Base-by-base conservation (phyloP, 2,888 invertebrate genomes). In the Drosophila bunnanda region DNA sequence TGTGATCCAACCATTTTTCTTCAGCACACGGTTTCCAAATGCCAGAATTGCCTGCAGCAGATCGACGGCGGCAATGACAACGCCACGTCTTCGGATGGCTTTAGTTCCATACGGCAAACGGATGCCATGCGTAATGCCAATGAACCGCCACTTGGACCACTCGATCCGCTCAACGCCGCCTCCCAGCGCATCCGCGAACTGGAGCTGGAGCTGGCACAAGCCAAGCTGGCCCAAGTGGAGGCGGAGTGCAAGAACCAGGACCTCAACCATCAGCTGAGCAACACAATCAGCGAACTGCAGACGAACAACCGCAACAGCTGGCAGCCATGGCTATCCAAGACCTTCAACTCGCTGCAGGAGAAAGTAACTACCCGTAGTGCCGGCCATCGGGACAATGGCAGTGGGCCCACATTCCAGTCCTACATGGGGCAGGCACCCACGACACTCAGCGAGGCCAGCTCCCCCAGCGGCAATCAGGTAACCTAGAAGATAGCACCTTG, bases 171-270 rank as follows among this genome's bases (percentile, higher is more conserved):
- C 0, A 89, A 91, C 61, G 70, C 88, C 5, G 92, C 92, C 2
- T 62, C 83, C 17, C 92, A 92, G 86, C 94, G 96, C 76, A 95
- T 98, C 56, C 94, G 98, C 4, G 98, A 98, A 91, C 93, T 99
- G 20, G 99, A 99, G 92, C 93, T 99, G 68, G 99, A 99, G 90
- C 93, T 99, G 79, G 99, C 99, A 4, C 97, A 98, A 91, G 98
- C 99, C 0, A 99, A 99, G 92, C 93, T 99, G 78, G 98, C 98
- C 0, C 96, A 99, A 78, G 99, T 99, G 7, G 98, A 99, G 93
- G 97, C 98, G 1, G 97, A 99, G 93, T 99, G 99, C 93, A 95
- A 96, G 90, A 98, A 98, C 92, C 98, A 98, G 94, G 97, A 98
- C 92, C 93, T 99, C 75, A 97, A 96, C 41, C 98, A 99, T 93